Percentiles rank a stretch among this genome's conserved stretches.
phyloP scores from a whole-genome alignment of 2,888 invertebrate genomes.

The Pandemis heparana region DNA sequence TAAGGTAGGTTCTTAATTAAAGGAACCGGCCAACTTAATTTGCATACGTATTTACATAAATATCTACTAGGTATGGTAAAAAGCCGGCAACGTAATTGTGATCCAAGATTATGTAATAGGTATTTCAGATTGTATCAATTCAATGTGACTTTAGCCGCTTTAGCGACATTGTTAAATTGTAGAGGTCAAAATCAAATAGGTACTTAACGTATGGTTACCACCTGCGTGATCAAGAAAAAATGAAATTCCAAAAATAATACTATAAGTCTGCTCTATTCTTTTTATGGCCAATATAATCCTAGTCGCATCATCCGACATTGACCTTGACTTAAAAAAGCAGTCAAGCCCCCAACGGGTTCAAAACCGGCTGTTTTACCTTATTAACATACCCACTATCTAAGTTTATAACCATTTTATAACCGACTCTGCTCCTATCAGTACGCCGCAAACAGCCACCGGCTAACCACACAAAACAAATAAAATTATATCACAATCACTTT shows the following conservation, averaged over 20 bases:
- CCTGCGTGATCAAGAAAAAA: not conserved
- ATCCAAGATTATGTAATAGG: not conserved
- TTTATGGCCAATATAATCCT: not conserved
- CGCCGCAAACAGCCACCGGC: conserved; percentile 23
- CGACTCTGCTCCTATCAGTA: conserved; percentile 26
- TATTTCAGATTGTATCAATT: not conserved
- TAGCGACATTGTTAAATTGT: not conserved
- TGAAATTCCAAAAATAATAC: too few species aligned
- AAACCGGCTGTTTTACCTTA: conserved; percentile 47
- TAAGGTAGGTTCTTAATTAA: not conserved
- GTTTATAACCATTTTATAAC: conserved; percentile 39
- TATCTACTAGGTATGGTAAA: not conserved
- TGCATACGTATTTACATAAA: not conserved
- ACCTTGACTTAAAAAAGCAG: conserved; percentile 53
- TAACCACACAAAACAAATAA: not conserved
- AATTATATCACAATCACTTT: conserved; percentile 67
- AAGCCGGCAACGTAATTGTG: not conserved
- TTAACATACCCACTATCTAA: conserved; percentile 54
- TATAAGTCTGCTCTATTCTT: too few species aligned
- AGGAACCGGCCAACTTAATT: not conserved
- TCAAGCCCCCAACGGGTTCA: conserved; percentile 25
- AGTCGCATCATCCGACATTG: conserved; percentile 12
- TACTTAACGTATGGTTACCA: not conserved
- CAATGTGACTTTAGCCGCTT: conserved; percentile 5
- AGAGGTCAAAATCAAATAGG: not conserved